A percentile compares a stretch with the other conserved stretches of the same genome.
Conservation (phyloP, 2,888 invertebrate species). For the Hirtodrosophila confusa region DNA sequence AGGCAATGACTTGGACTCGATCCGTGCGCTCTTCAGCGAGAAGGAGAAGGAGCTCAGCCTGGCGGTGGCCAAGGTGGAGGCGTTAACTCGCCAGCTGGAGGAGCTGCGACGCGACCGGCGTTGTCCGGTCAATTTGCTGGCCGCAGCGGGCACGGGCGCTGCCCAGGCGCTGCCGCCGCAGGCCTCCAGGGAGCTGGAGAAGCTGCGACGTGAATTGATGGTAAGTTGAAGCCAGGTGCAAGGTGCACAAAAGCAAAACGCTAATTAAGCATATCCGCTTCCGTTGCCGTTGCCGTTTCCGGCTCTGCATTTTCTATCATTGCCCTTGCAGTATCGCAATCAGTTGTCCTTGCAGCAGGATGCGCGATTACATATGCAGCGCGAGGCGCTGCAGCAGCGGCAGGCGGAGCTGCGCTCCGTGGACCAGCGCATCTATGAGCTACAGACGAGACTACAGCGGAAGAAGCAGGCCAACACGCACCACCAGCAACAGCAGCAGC, state of each 20-base stretch:
- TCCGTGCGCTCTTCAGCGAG: slow-evolving; percentile 97
- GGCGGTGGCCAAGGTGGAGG: slow-evolving; percentile 99
- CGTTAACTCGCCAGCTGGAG: slow-evolving; percentile 96
- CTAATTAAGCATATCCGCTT: slow-evolving; percentile 21
- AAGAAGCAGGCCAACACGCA: slow-evolving; percentile 89
- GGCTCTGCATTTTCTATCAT: neutral
- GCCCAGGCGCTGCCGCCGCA: slow-evolving; percentile 87
- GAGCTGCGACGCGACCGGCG: slow-evolving; percentile 91
- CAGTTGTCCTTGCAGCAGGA: slow-evolving; percentile 98
- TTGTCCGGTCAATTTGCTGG: slow-evolving; percentile 85
- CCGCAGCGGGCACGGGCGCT: slow-evolving; percentile 67
- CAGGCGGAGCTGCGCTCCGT: slow-evolving; percentile 96
- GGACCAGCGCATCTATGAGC: slow-evolving; percentile 96
- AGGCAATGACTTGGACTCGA: slow-evolving; percentile 98
- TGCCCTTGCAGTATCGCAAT: slow-evolving; percentile 92
- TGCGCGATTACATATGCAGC: slow-evolving; percentile 93
- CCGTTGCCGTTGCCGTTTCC: slow-evolving; percentile 7
- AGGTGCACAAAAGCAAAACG: slow-evolving; percentile 7
- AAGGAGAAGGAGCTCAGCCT: slow-evolving; percentile 98
- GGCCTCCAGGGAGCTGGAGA: slow-evolving; percentile 95
- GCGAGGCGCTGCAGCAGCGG: slow-evolving; percentile 93
- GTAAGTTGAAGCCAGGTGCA: slow-evolving; percentile 85
- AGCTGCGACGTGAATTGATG: slow-evolving; percentile 95
- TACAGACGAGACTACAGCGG: slow-evolving; percentile 95
- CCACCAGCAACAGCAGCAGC: slow-evolving; percentile 75